phyloP scores from a whole-genome alignment of 30 jellyfish, hydroid and myxozoan species.

The Aurelia sp. region DNA sequence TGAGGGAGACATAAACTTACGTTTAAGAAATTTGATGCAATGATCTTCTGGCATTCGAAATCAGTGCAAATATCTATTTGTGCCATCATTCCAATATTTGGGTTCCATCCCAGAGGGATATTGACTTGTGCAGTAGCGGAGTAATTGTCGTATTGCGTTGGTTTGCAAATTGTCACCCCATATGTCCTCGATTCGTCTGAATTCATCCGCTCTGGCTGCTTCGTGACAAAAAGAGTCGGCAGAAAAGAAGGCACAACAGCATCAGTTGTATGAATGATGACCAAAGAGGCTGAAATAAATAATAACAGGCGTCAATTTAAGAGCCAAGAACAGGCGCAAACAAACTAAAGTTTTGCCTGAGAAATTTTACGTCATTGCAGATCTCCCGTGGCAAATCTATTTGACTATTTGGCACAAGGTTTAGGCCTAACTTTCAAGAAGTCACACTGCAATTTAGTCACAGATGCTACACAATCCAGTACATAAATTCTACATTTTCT shows the following conservation, averaged over 20 bases:
- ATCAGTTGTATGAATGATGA: background rate
- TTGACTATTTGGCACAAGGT: no score
- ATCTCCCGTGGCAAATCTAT: no score
- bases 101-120: constrained; percentile 25
- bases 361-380: no score
- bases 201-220: constrained; percentile 15
- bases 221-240: constrained; percentile 24
- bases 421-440: no score
- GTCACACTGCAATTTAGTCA: no score
- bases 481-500: no score
- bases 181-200: constrained; percentile 20
- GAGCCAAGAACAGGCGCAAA: no score
- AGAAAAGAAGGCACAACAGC: background rate
- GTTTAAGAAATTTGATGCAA: constrained; percentile 13
- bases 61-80: constrained; percentile 5
- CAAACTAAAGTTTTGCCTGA: no score
- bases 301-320: background rate
- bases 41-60: constrained; percentile 16
- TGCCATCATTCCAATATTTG: constrained; percentile 6
- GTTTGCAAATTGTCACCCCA: constrained; percentile 28
- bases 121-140: constrained; percentile 24
- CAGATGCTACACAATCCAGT: no score
- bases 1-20: background rate
- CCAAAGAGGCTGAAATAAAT: background rate
- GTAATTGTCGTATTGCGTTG: constrained; percentile 11